These are phyloP conservation scores for Spea multiplicata DNA, from an alignment of 2,113 vertebrate genomes.

Conservation along the genomic window DNA sequence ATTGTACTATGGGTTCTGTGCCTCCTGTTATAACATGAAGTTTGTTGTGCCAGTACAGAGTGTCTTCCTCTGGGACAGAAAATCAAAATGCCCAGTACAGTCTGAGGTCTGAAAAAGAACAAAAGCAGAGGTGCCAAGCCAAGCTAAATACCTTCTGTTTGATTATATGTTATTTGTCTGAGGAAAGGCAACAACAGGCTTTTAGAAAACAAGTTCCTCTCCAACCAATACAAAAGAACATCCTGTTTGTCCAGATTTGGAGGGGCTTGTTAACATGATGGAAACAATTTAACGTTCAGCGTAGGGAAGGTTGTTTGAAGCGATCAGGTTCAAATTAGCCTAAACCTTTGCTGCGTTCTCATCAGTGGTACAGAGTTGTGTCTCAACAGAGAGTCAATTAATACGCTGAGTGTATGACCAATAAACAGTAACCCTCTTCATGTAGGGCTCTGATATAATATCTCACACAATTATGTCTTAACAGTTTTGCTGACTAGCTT, in stretches of 20 bases:
- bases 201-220: slow-evolving; percentile 13
- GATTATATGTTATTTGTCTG: slow-evolving; percentile 30
- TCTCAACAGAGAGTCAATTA: too few relatives aligned
- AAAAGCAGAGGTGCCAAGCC: slow-evolving; percentile 32
- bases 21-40: slow-evolving; percentile 28
- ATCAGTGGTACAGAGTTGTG: too few relatives aligned
- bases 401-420: too few relatives aligned
- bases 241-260: slow-evolving; percentile 35
- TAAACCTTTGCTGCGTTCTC: too few relatives aligned
- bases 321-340: too few relatives aligned
- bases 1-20: background rate
- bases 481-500: too few relatives aligned
- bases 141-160: slow-evolving; percentile 37
- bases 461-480: too few relatives aligned
- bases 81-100: slow-evolving; percentile 23
- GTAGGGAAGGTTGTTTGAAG: too few relatives aligned
- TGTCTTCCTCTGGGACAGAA: slow-evolving; percentile 19
- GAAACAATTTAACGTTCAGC: background rate
- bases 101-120: background rate
- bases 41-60: background rate
- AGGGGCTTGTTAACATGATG: background rate
- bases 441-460: too few relatives aligned
- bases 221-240: slow-evolving; percentile 24
- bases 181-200: slow-evolving; percentile 8
- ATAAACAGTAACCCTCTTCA: too few relatives aligned